A percentile compares a stretch with the other conserved stretches of the same genome.
These are phyloP conservation scores for Sciurus carolinensis DNA, from an alignment of 2,797 vertebrate species.

Conservation along the genomic window DNA sequence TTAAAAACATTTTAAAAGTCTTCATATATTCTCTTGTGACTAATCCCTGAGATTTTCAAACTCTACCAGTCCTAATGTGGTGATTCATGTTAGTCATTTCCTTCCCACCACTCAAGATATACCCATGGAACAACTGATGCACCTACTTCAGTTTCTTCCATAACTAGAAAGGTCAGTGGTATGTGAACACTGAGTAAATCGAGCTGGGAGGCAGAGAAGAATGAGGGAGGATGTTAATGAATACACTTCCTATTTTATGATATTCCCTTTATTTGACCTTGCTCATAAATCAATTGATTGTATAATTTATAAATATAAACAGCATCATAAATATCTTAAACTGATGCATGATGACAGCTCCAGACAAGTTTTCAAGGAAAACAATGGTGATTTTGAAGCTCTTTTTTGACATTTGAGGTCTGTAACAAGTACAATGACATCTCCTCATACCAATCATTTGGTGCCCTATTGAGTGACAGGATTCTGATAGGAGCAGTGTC, in stretches of 20 bases:
- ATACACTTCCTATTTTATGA: background rate
- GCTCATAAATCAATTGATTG: background rate
- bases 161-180: background rate
- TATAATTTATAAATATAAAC: background rate
- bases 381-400: background rate
- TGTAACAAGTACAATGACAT: background rate
- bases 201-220: background rate
- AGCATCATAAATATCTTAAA: background rate
- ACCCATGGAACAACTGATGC: background rate
- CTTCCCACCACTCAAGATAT: background rate
- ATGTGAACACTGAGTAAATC: background rate
- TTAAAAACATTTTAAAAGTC: background rate
- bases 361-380: background rate
- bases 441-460: background rate
- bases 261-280: background rate
- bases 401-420: background rate
- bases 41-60: background rate
- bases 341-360: background rate
- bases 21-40: background rate
- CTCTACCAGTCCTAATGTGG: background rate
- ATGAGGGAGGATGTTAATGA: background rate
- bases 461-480: conserved; percentile 16
- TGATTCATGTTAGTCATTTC: background rate
- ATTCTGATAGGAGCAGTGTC: background rate
- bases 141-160: background rate